Evolutionary conservation across 2,888 invertebrate genomes (phyloP).

Genomic region (Stenurella melanura): DNA sequence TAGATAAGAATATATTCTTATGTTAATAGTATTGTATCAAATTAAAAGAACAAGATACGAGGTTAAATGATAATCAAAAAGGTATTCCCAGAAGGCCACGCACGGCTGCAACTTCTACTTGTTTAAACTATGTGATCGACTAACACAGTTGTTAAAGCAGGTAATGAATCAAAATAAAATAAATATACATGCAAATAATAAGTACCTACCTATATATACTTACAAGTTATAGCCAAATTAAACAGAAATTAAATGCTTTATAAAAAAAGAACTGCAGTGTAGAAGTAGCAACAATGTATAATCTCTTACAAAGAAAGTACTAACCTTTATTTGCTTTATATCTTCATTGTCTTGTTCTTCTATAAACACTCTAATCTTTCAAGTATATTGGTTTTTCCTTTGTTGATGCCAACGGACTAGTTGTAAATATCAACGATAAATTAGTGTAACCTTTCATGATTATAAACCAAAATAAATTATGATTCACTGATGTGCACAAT

Average conservation of each 20-base stretch:
- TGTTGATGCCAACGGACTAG: background rate
- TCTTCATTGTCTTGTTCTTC: slow-evolving; percentile 22
- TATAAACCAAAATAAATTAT: background rate
- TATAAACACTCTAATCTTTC: slow-evolving; percentile 31
- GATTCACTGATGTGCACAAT: background rate
- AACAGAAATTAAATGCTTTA: background rate
- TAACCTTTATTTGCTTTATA: slow-evolving; percentile 23
- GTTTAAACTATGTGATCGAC: too few species aligned
- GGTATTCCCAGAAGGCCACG: too few species aligned
- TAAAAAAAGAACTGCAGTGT: background rate
- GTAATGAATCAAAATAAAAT: too few species aligned
- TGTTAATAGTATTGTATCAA: too few species aligned
- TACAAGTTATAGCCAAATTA: background rate
- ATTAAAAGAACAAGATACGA: too few species aligned
- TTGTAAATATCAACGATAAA: background rate
- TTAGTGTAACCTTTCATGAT: background rate
- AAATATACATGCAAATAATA: background rate
- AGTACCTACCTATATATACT: background rate
- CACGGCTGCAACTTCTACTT: too few species aligned
- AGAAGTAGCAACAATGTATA: background rate
- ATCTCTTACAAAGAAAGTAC: background rate
- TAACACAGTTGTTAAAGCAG: too few species aligned
- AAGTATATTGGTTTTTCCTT: slow-evolving; percentile 10
- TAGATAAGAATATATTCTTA: too few species aligned
- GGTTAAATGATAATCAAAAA: too few species aligned